phyloP scores from a whole-genome alignment of 2,113 vertebrate genomes.

The Aythya baeri region DNA sequence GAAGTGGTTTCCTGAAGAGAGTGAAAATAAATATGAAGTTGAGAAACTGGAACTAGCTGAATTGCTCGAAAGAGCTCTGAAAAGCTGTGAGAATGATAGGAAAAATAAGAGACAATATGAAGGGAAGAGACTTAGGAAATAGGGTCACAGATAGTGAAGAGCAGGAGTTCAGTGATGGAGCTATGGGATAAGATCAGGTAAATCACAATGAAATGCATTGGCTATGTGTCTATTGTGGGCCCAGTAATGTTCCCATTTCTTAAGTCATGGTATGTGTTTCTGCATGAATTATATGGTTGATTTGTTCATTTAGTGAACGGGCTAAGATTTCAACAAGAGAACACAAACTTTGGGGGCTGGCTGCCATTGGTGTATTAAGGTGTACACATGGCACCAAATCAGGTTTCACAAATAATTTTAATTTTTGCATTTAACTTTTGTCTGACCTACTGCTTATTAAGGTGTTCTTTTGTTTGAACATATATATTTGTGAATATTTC shows the following conservation, averaged over 20 bases:
- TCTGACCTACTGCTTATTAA: not conserved
- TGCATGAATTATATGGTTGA: not conserved
- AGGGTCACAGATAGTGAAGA: not conserved
- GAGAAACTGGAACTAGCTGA: not conserved
- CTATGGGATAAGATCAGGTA: not conserved
- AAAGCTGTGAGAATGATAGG: not conserved
- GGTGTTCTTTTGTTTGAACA: not conserved
- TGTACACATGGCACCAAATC: not conserved
- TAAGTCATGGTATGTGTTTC: not conserved
- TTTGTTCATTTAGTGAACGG: not conserved
- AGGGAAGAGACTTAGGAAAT: not conserved
- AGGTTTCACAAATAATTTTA: not conserved
- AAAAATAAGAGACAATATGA: not conserved
- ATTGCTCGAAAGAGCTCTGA: not conserved
- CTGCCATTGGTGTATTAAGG: not conserved
- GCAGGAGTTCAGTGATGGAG: not conserved
- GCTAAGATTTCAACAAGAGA: not conserved
- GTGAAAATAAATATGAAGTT: not conserved
- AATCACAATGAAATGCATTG: not conserved
- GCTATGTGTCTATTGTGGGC: not conserved
- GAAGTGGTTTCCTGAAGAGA: not conserved
- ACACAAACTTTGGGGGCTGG: not conserved
- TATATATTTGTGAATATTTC: not conserved
- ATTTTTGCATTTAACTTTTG: slow-evolving; percentile 26
- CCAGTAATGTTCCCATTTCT: not conserved